Base-by-base conservation (phyloP, 2,797 vertebrate species). In the Platyrinchus mystaceus region DNA sequence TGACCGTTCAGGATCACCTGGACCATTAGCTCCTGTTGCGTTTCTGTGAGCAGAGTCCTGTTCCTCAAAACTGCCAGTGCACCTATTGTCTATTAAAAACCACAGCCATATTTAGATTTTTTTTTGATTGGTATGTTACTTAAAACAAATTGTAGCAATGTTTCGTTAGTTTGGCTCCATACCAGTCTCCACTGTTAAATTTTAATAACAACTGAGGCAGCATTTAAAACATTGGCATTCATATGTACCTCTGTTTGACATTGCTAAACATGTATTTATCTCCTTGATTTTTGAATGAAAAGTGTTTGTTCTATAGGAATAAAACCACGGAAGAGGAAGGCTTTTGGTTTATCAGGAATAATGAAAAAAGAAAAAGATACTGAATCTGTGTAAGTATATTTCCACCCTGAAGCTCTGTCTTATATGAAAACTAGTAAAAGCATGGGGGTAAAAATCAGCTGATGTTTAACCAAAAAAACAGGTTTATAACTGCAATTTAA, bases 301-400 rank as follows among this genome's bases (percentile, higher is more conserved):
- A 84, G 21, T 47, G 34, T 95, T 97, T 98, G 22, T 97, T 90
- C 95, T 83, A 5, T 41, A 99, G 99, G 98, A 90, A 96, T 99
- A 97, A 99, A 99, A 98, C 99, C 98, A 93, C 98, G 98, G 95
- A 99, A 98, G 97, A 98, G 99, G 96, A 99, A 99, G 96, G 96
- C 98, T 36, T 99, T 99, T 95, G 98, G 97, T 70, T 99, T 99
- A 94, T 98, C 99, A 55, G 99, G 98, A 78, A 98, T 99, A 69
- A 98, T 98, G 91, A 98, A 98, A 95, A 99, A 98, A 98, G 99
- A 99, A 97, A 99, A 99, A 95, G 99, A 99, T 98, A 98, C 98
- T 63, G 99, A 99, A 97, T 99, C 99, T 71, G 98, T 98, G 99
- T 99, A 98, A 98, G 98, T 98, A 88, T 88, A 73, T 95, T 97